Base-by-base conservation (phyloP, 2,797 vertebrate species). In the Spondyliosoma cantharus region DNA sequence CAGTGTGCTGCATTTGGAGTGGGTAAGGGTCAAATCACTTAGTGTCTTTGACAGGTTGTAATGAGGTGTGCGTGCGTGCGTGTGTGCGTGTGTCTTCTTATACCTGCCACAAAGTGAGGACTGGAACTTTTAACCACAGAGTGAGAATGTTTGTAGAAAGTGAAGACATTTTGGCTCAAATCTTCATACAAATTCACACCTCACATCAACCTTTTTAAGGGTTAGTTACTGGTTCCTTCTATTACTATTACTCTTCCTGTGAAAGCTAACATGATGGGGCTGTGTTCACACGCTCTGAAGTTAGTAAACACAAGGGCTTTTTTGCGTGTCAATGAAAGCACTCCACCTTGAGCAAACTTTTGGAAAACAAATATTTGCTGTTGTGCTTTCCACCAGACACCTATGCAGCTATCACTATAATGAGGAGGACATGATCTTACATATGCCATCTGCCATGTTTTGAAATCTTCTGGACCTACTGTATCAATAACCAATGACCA, bases 1-100 rank as follows among this genome's bases (percentile, higher is more conserved):
- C 13, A 3, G 49, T 48, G 59, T 19, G n/a, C 71, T 72, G 84
- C 71, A 78, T 63, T 25, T 69, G 58, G 62, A 76, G 71, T 19
- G 29, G 54, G 64, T 49, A 59, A 22, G 74, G 68, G 82, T 86
- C 74, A 78, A 87, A 89, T 83, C 86, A 88, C 72, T 87, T 81
- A 77, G 78, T 64, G 75, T 48, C 76, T 75, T 69, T 76, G 81
- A 82, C 66, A 84, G 66, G 25, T 53, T 56, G 16, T 82, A 74
- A 78, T 84, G 68, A 72, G 37, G 8, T 43, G 20, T 62, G 25
- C 66, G 59, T 67, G 37, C 49, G 16, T 22, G 24, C 48, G 48
- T 71, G 69, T 62, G 64, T 62, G 56, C 69, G 59, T 37, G 37
- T 37, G 37, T 37, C 2, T 37, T 37, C 37, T 37, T 37, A 7